Percentiles rank a stretch among this genome's conserved stretches.
These are phyloP conservation scores for Smithornis capensis DNA, from an alignment of 2,113 vertebrate species.

Conservation along the genomic window DNA sequence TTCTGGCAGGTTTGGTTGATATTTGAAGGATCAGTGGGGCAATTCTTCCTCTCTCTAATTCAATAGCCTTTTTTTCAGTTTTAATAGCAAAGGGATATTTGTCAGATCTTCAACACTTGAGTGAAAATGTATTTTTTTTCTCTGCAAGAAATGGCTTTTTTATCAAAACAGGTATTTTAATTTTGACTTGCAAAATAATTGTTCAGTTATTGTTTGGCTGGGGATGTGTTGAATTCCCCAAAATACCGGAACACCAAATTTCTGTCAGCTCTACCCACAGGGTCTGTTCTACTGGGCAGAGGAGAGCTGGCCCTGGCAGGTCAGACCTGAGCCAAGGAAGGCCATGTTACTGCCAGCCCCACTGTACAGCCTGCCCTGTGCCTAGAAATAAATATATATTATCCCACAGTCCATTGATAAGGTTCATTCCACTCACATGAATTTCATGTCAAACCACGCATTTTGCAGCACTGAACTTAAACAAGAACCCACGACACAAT, in stretches of 20 bases:
- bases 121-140: background rate
- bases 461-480: background rate
- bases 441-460: background rate
- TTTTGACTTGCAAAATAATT: background rate
- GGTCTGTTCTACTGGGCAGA: background rate
- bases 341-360: background rate
- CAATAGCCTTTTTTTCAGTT: background rate
- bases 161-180: background rate
- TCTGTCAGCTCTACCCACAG: background rate
- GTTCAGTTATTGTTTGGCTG: background rate
- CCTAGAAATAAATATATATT: background rate
- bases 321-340: background rate
- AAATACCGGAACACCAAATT: background rate
- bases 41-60: background rate
- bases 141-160: background rate
- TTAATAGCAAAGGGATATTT: background rate
- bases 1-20: background rate
- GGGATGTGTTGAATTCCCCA: background rate
- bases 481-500: background rate
- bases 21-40: background rate
- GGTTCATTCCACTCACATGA: background rate
- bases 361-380: background rate
- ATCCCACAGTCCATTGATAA: background rate
- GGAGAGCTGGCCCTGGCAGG: background rate
- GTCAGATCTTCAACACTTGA: background rate